Evolutionary conservation across 92 coral and sea anemone genomes (phyloP), one percentile per base, ranked within the genome.

Genomic region (Zoanthus sociatus): DNA sequence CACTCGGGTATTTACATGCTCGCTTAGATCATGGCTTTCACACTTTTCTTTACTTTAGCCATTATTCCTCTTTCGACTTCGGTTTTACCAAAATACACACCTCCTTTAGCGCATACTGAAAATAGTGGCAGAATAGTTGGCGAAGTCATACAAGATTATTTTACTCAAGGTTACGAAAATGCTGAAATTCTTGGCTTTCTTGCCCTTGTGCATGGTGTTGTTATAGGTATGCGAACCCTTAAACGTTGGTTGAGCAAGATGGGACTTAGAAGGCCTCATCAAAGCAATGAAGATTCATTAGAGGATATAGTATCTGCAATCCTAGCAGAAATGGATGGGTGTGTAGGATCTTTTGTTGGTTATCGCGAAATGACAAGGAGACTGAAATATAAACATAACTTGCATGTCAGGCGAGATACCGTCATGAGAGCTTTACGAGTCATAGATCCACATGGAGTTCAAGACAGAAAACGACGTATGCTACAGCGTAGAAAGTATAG

Each of bases 361-460:
- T n/a, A n/a, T n/a, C 64, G 64, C 0, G 73, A 81, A 67, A 63
- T n/a, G n/a, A n/a, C n/a, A n/a, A n/a, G n/a, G n/a, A n/a, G n/a
- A n/a, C n/a, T n/a, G n/a, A n/a, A n/a, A n/a, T n/a, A n/a, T n/a
- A n/a, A n/a, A n/a, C n/a, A n/a, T n/a, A n/a, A n/a, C n/a, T n/a
- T n/a, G n/a, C n/a, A n/a, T n/a, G n/a, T n/a, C n/a, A n/a, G n/a
- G n/a, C n/a, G n/a, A 45, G 87, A 79, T 6, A 73, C 76, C 37
- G 90, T 87, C 17, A 90, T 90, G 93, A 17, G 37, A 6, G 86
- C 89, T 20, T 18, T 86, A 78, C 47, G 78, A 46, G 92, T 79
- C 42, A 87, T 90, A 50, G 90, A 87, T 69, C 93, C 87, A 1
- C 79, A 86, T 3, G 71, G 93, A 87, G 47, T 87, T 79, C 33